Conservation (phyloP, 2,888 invertebrate species). For the Silvanus unidentatus region DNA sequence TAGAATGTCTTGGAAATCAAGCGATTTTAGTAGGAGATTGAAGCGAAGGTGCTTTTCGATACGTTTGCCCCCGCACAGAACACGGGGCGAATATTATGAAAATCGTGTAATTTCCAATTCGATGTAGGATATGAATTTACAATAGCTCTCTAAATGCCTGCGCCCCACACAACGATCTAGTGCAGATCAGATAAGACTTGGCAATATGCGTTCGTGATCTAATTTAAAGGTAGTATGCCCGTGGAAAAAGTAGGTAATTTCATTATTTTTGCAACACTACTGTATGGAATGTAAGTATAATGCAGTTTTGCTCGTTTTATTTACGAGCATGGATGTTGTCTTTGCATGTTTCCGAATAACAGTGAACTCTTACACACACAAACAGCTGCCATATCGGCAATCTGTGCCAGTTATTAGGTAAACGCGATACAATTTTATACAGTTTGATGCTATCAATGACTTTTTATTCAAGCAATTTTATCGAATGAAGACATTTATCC, state of each 20-base stretch:
- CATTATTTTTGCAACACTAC: slow-evolving; percentile 20
- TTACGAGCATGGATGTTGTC: background rate
- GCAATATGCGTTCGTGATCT: slow-evolving; percentile 27
- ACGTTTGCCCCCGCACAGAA: no score
- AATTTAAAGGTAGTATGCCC: slow-evolving; percentile 19
- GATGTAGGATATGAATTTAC: slow-evolving; percentile 18
- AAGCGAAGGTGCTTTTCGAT: no score
- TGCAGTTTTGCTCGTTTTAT: no score
- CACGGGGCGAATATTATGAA: background rate
- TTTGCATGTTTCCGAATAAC: slow-evolving; percentile 7
- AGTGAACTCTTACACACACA: background rate
- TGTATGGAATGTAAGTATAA: background rate
- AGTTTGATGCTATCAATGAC: slow-evolving; percentile 3
- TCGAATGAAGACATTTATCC: no score
- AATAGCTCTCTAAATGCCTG: slow-evolving; percentile 16
- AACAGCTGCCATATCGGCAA: slow-evolving; percentile 5
- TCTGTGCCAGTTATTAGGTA: slow-evolving; percentile 9
- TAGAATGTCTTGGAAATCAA: no score
- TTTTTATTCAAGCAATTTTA: background rate
- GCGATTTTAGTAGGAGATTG: no score
- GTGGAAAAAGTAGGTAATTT: slow-evolving; percentile 24
- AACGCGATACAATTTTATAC: slow-evolving; percentile 8
- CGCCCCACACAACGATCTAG: slow-evolving; percentile 7
- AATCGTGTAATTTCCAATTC: slow-evolving; percentile 8
- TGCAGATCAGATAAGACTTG: slow-evolving; percentile 12